Percentiles rank a stretch among this genome's conserved stretches.
Evolutionary conservation across 2,888 invertebrate species (phyloP).

Genomic region (Hipparchia semele): DNA sequence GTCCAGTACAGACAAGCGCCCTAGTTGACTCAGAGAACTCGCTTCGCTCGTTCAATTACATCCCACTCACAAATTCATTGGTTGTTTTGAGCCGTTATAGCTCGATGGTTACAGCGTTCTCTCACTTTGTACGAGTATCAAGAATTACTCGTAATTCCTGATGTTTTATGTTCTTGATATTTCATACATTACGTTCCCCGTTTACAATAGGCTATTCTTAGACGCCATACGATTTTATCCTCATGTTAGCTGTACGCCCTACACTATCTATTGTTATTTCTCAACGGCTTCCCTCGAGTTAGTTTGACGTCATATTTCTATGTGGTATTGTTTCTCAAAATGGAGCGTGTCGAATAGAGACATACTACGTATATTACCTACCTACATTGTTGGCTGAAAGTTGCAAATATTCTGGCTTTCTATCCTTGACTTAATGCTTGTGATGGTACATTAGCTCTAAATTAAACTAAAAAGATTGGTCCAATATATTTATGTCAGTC

Average conservation of each 20-base stretch:
- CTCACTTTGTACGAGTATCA: too few species aligned
- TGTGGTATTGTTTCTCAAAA: conserved; percentile 13
- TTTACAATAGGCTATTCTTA: conserved; percentile 46
- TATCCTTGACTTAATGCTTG: neutral
- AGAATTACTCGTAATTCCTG: neutral
- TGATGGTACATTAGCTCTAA: too few species aligned
- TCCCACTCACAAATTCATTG: too few species aligned
- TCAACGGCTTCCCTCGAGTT: neutral
- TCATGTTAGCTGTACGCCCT: neutral
- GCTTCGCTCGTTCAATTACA: too few species aligned
- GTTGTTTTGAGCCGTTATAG: too few species aligned
- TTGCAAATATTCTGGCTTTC: neutral
- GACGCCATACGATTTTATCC: conserved; percentile 36
- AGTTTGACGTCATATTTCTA: conserved; percentile 19
- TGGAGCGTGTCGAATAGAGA: conserved; percentile 2
- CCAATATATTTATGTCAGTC: too few species aligned
- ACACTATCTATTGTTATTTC: conserved; percentile 4
- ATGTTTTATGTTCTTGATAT: conserved; percentile 18
- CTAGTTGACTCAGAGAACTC: too few species aligned
- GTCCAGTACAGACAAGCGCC: too few species aligned
- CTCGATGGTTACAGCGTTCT: too few species aligned
- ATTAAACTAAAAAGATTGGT: too few species aligned
- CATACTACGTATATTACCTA: neutral
- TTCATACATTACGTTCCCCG: conserved; percentile 30
- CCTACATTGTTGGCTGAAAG: neutral